phyloP scores from a whole-genome alignment of 1,140 invertebrate species.

The Papilio glaucus region DNA sequence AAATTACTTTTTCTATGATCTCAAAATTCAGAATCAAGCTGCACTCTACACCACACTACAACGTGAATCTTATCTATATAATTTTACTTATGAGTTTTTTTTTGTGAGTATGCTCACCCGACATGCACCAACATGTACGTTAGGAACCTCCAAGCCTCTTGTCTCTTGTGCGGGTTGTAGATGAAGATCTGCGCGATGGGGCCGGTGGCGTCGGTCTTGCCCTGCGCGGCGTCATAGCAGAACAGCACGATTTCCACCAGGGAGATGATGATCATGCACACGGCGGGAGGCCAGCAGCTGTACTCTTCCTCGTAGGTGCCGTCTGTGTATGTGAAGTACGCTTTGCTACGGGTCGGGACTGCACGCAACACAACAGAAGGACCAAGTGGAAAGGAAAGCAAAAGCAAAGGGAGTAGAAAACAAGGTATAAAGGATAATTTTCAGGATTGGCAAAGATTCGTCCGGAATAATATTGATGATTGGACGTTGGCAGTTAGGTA shows the following conservation, averaged over 20 bases:
- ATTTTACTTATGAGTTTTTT: no score
- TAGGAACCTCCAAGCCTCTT: constrained; percentile 95
- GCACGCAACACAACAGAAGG: constrained; percentile 57
- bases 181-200: constrained; percentile 91
- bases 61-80: no score
- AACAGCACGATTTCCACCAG: constrained; percentile 89
- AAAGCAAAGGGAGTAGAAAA: background rate
- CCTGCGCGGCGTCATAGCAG: constrained; percentile 85
- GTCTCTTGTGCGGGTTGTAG: constrained; percentile 94
- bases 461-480: background rate
- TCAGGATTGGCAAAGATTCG: background rate
- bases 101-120: constrained; percentile 86
- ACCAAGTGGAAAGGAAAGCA: background rate
- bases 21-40: no score
- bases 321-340: constrained; percentile 85
- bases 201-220: constrained; percentile 84
- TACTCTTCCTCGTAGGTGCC: constrained; percentile 94
- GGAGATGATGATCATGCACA: constrained; percentile 93
- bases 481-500: constrained; percentile 16
- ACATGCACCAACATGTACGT: constrained; percentile 99
- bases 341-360: constrained; percentile 63
- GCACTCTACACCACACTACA: background rate
- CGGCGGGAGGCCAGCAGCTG: constrained; percentile 92
- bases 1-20: no score
- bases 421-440: background rate